Percentiles rank a stretch among this genome's conserved stretches.
Conservation (phyloP, 2,113 vertebrate species). For the Apodemus sylvaticus region DNA sequence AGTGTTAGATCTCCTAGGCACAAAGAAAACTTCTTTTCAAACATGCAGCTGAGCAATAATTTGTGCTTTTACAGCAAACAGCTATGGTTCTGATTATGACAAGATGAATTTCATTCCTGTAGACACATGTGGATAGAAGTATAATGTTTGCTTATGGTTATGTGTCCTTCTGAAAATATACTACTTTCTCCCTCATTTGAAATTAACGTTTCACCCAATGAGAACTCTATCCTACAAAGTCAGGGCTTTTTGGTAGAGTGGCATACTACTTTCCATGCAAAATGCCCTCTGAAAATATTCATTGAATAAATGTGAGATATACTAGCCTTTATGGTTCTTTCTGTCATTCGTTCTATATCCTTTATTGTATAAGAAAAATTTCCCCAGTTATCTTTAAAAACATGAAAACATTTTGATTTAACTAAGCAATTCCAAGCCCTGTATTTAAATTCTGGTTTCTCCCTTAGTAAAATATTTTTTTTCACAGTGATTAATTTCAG, state of each 20-base stretch:
- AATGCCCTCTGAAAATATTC: not conserved
- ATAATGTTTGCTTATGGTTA: not conserved
- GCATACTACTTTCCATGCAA: not conserved
- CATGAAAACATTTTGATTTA: not conserved
- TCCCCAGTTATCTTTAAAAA: not conserved
- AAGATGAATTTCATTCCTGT: not conserved
- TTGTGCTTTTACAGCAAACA: not conserved
- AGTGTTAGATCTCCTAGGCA: not conserved
- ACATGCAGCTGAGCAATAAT: not conserved
- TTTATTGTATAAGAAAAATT: not conserved
- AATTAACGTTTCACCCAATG: not conserved
- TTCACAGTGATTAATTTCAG: not conserved
- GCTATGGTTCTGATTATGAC: not conserved
- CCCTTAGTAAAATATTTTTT: not conserved
- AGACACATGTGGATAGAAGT: not conserved
- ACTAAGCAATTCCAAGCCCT: not conserved
- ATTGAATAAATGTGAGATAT: not conserved
- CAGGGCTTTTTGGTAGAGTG: not conserved
- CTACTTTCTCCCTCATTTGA: not conserved
- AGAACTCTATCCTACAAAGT: not conserved
- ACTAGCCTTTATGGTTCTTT: not conserved
- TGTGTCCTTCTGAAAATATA: not conserved
- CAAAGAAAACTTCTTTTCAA: not conserved
- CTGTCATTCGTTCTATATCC: not conserved
- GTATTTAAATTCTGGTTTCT: constrained; percentile 3